Base-by-base conservation (phyloP, 2,113 vertebrate species). In the Psophia crepitans region DNA sequence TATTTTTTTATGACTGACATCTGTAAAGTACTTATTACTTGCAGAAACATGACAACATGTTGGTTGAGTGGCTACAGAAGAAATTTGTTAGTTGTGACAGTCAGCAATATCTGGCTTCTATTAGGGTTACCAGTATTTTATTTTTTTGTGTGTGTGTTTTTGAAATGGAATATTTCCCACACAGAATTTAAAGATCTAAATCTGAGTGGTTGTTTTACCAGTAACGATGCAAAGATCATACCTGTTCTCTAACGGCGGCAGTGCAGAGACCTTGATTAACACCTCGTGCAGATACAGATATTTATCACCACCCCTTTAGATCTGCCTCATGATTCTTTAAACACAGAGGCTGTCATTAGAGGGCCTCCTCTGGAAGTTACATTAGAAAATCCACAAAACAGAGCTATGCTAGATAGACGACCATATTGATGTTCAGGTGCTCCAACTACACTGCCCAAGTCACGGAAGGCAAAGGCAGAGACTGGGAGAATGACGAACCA, bases 231-330 rank as follows among this genome's bases (percentile, higher is more conserved):
- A 74, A 56, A 75, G 41, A 28, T 81, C 43, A 58, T 71, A 33
- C 15, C 17, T 43, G 13, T 64, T 87, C 35, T 77, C 49, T 66
- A n/a, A 48, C 1, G 4, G 54, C 2, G 14, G 39, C 49, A 84
- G 70, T 28, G 19, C 44, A 54, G 49, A 73, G 24, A 58, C 28
- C 28, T 86, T 2, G 1, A 30, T 83, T 33, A 43, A 17, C 13
- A 19, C 21, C 27, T 77, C 28, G 53, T 0, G 0, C 41, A 43
- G 57, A 39, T 37, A 61, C 14, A 57, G 73, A 12, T 77, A 37
- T 32, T 37, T 46, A 26, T 24, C 44, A 69, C 23, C 28, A 51
- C 17, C 26, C 17, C 35, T 32, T 77, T 77, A 66, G 30, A 51
- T 43, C 16, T 43, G 8, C 21, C 32, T 69, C 33, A 43, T 18